A percentile compares a stretch with the other conserved stretches of the same genome.
phyloP scores from a whole-genome alignment of 2,888 invertebrate species.

The Anarsia innoxiella region DNA sequence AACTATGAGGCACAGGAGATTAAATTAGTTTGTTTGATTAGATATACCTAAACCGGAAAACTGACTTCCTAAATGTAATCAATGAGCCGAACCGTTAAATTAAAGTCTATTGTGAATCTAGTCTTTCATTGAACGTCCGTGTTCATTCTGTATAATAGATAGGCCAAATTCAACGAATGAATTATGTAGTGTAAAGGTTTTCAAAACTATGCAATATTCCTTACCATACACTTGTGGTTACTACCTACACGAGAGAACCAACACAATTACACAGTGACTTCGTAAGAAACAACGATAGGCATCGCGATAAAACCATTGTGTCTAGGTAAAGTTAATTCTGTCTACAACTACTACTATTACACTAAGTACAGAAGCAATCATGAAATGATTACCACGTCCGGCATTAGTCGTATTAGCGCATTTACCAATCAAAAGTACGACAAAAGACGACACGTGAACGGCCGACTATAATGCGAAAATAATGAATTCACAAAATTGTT shows the following conservation, averaged over 20 bases:
- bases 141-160: no score
- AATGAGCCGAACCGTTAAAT: slow-evolving; percentile 45
- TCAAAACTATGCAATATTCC: no score
- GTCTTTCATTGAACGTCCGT: slow-evolving; percentile 25
- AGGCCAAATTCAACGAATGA: no score
- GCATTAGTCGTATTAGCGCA: slow-evolving; percentile 42
- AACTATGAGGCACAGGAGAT: no score
- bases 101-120: slow-evolving; percentile 33
- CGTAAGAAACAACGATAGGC: slow-evolving; percentile 28
- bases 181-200: no score
- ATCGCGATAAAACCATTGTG: slow-evolving; percentile 42
- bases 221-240: no score
- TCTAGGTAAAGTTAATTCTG: slow-evolving; percentile 53
- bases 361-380: slow-evolving; percentile 57
- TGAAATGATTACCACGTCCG: slow-evolving; percentile 65
- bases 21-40: no score
- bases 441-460: slow-evolving; percentile 25
- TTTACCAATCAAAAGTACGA: slow-evolving; percentile 47
- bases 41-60: slow-evolving; percentile 17
- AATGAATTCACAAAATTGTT: no score
- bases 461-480: neutral
- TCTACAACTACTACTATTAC: slow-evolving; percentile 47
- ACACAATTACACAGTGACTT: slow-evolving; percentile 22
- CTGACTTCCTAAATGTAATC: slow-evolving; percentile 36
- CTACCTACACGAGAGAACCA: no score